phyloP scores from a whole-genome alignment of 2,888 invertebrate genomes.

The Hypercompe scribonia region DNA sequence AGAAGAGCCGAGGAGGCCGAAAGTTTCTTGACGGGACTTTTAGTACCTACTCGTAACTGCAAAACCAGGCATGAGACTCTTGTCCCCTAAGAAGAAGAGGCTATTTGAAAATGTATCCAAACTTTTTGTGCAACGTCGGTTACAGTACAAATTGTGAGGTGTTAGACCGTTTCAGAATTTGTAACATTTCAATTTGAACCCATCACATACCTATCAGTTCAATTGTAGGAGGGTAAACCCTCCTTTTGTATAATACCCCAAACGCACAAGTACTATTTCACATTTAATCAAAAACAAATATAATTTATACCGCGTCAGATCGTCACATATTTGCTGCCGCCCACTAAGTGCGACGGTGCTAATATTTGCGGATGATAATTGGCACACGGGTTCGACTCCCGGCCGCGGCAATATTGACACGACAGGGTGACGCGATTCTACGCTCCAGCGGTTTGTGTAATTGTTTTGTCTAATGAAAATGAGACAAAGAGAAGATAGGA shows the following conservation, averaged over 20 bases:
- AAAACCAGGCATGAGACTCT: no score
- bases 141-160: no score
- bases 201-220: background rate
- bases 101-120: no score
- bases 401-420: conserved; percentile 45
- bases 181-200: background rate
- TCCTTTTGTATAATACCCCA: background rate
- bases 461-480: conserved; percentile 32
- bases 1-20: no score
- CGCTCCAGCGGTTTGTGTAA: conserved; percentile 20
- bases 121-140: no score
- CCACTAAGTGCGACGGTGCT: conserved; percentile 28
- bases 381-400: conserved; percentile 54
- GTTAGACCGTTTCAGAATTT: no score
- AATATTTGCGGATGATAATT: conserved; percentile 64
- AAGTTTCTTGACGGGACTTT: no score
- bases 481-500: background rate
- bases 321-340: conserved; percentile 19
- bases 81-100: no score
- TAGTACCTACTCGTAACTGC: no score
- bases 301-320: conserved; percentile 19
- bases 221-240: background rate
- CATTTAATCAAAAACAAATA: conserved; percentile 37
- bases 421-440: conserved; percentile 36
- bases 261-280: background rate